A percentile compares a stretch with the other conserved stretches of the same genome.
Conservation (phyloP, 2,888 invertebrate species). For the Ormyrus pomaceus region DNA sequence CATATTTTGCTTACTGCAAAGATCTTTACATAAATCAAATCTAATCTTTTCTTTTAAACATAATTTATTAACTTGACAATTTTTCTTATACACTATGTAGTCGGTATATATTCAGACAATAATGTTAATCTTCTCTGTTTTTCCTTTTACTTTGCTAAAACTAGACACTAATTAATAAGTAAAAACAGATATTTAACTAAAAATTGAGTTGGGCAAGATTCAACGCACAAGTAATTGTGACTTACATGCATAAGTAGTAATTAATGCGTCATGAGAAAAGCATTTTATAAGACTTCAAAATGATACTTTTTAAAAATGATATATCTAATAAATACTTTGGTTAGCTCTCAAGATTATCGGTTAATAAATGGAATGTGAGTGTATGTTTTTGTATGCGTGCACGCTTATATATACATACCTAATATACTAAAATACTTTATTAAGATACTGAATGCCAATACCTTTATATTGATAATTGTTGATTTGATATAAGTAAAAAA, state of each 20-base stretch:
- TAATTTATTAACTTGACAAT: not conserved
- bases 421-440: slow-evolving; percentile 62
- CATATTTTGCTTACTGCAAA: slow-evolving; percentile 60
- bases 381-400: slow-evolving; percentile 55
- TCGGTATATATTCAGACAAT: no score
- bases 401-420: slow-evolving; percentile 53
- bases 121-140: not conserved
- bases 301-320: slow-evolving; percentile 72
- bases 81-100: no score
- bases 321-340: slow-evolving; percentile 47
- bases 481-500: slow-evolving; percentile 65
- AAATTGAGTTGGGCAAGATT: no score
- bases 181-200: not conserved
- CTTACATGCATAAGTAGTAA: slow-evolving; percentile 54
- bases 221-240: slow-evolving; percentile 17
- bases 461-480: slow-evolving; percentile 63
- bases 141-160: slow-evolving; percentile 31
- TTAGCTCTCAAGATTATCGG: slow-evolving; percentile 63
- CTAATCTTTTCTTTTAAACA: slow-evolving; percentile 44
- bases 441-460: slow-evolving; percentile 63
- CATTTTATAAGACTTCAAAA: slow-evolving; percentile 71
- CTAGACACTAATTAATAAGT: not conserved
- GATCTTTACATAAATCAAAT: slow-evolving; percentile 60
- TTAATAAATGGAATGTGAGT: slow-evolving; percentile 65
- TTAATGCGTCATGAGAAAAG: slow-evolving; percentile 58